These are phyloP conservation scores for Diaperis boleti DNA, from an alignment of 2,888 invertebrate genomes.

Conservation along the genomic window DNA sequence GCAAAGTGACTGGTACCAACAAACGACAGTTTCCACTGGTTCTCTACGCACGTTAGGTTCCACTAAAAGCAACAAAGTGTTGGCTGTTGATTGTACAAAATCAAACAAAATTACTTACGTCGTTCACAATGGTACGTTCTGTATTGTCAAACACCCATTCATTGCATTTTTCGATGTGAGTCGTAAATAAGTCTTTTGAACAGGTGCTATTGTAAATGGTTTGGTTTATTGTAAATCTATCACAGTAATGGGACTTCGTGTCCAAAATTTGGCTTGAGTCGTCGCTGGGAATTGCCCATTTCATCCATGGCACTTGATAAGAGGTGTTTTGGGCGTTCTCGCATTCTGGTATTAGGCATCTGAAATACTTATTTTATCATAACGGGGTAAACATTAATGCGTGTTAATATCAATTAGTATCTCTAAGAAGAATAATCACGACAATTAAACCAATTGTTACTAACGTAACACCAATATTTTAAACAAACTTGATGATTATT, in stretches of 20 bases:
- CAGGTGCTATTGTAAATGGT: conserved; percentile 56
- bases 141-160: conserved; percentile 69
- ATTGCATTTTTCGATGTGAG: conserved; percentile 64
- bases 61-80: conserved; percentile 66
- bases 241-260: conserved; percentile 61
- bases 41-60: conserved; percentile 72
- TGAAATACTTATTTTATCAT: too few relatives aligned
- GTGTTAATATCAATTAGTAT: too few relatives aligned
- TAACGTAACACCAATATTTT: background rate
- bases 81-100: background rate
- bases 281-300: conserved; percentile 66
- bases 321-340: conserved; percentile 63
- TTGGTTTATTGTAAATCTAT: conserved; percentile 56
- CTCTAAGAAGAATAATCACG: too few relatives aligned
- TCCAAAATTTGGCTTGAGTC: conserved; percentile 48
- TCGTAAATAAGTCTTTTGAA: conserved; percentile 62
- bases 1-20: conserved; percentile 75
- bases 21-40: conserved; percentile 72
- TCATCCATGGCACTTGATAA: conserved; percentile 66
- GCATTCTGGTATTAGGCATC: conserved; percentile 71
- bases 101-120: conserved; percentile 63
- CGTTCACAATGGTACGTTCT: conserved; percentile 71
- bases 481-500: background rate
- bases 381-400: too few relatives aligned
- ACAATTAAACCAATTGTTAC: too few relatives aligned